Evolutionary conservation across 2,113 vertebrate genomes (phyloP), one percentile per base, ranked within the genome.

Genomic region (Dascyllus trimaculatus): DNA sequence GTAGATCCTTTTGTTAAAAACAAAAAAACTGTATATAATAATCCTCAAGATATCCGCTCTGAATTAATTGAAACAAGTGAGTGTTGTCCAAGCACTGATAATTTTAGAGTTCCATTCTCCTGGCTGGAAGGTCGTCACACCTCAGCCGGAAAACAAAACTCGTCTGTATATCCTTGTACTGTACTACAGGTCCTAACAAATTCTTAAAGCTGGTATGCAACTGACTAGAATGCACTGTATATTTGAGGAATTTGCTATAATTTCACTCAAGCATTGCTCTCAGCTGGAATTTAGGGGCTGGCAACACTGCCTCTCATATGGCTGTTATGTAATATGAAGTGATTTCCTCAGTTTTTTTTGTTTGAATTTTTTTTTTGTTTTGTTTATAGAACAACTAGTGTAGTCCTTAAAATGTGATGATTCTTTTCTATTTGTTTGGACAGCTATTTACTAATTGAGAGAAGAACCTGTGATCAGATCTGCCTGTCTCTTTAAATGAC

Each of bases 161-260:
- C 78, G 29, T 81, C 78, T 85, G 69, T 87, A 81, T 89, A 89
- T 90, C 84, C 52, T 85, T 63, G 88, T 92, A 92, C 91, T 93
- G 91, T 93, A 91, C 85, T 71, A 52, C 72, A 80, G 72, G 81
- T 82, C 80, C 85, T 81, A 78, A 83, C 86, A 85, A 85, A 87
- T 46, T 54, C 67, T 89, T 61, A 56, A 78, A 78, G 80, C 79
- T 88, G 81, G 82, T 73, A 66, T 84, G 83, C 88, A 89, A 82
- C 79, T 89, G 75, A 88, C 81, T 87, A 90, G 84, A 93, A 91
- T 92, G 90, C 91, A 92, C 91, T 92, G 91, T 91, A 87, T 75
- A 70, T 79, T 70, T 80, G 72, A 73, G 58, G 59, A 89, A 84
- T 88, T 77, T 71, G 35, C 38, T 64, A 19, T 63, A 17, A 69